Percentiles rank a stretch among this genome's conserved stretches.
phyloP scores from a whole-genome alignment of 2,888 invertebrate genomes.

The Omphaloscelis lunosa region DNA sequence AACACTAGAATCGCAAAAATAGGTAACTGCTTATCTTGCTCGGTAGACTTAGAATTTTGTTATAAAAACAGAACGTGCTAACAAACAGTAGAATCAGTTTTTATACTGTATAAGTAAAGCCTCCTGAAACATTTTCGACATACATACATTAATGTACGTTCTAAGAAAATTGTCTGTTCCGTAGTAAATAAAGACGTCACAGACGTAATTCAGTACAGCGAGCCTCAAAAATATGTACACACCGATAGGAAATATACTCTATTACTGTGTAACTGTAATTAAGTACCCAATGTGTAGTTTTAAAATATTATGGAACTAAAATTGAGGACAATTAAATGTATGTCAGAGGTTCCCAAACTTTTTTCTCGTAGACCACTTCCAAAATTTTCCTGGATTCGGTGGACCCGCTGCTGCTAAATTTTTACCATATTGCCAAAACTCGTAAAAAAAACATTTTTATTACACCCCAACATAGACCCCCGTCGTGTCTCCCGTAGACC shows the following conservation, averaged over 20 bases:
- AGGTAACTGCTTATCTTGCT: neutral
- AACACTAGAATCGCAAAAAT: neutral
- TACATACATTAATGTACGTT: neutral
- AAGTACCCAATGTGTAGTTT: too few species aligned
- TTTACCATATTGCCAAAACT: too few species aligned
- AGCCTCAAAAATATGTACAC: neutral
- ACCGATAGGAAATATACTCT: neutral
- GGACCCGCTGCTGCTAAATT: too few species aligned
- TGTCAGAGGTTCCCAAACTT: too few species aligned
- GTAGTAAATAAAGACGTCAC: slow-evolving; percentile 4
- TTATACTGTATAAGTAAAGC: neutral
- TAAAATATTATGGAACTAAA: too few species aligned
- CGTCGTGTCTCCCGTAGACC: too few species aligned
- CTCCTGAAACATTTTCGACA: neutral
- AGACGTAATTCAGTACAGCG: neutral
- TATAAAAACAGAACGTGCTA: slow-evolving; percentile 12
- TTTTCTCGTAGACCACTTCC: too few species aligned
- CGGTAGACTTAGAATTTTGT: neutral
- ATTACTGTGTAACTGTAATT: too few species aligned
- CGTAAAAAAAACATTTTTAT: too few species aligned
- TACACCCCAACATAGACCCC: too few species aligned
- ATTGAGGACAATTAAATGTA: too few species aligned
- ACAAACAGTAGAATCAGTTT: slow-evolving; percentile 1
- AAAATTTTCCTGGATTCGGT: too few species aligned
- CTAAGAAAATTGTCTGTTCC: neutral